A percentile compares a stretch with the other conserved stretches of the same genome.
Conservation (phyloP, 1,140 invertebrate genomes). For the Drusus annulatus region DNA sequence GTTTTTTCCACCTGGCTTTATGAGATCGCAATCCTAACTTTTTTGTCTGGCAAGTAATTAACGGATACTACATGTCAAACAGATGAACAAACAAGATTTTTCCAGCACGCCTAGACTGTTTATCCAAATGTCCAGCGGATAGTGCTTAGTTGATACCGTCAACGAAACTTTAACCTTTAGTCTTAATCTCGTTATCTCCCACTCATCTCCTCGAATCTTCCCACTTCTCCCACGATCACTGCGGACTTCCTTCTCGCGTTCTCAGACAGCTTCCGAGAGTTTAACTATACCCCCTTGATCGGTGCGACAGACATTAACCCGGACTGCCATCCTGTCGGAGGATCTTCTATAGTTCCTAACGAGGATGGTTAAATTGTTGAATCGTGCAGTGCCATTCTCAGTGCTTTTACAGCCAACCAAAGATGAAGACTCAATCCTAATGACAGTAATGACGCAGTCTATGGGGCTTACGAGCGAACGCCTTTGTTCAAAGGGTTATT, state of each 20-base stretch:
- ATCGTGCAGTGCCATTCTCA: neutral
- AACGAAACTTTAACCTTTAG: too few species aligned
- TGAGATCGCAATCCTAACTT: too few species aligned
- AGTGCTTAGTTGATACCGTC: too few species aligned
- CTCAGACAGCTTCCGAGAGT: neutral
- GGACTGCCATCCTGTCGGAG: neutral
- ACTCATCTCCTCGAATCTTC: too few species aligned
- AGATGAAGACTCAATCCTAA: slow-evolving; percentile 7
- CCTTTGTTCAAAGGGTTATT: neutral
- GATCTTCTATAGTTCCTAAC: neutral
- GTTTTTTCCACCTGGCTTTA: too few species aligned
- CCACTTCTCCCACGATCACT: too few species aligned
- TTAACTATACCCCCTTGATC: neutral
- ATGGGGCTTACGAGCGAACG: neutral
- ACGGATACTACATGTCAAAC: too few species aligned
- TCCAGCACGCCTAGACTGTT: too few species aligned
- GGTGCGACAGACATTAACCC: slow-evolving; percentile 13
- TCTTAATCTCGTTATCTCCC: too few species aligned
- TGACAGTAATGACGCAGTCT: neutral
- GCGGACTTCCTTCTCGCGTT: neutral
- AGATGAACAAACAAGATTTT: too few species aligned
- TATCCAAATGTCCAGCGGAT: too few species aligned
- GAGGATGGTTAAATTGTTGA: neutral
- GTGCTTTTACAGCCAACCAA: neutral
- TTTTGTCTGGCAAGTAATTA: too few species aligned